A percentile compares a stretch with the other conserved stretches of the same genome.
phyloP scores from a whole-genome alignment of 2,797 vertebrate species.

The Austrolebias charrua region DNA sequence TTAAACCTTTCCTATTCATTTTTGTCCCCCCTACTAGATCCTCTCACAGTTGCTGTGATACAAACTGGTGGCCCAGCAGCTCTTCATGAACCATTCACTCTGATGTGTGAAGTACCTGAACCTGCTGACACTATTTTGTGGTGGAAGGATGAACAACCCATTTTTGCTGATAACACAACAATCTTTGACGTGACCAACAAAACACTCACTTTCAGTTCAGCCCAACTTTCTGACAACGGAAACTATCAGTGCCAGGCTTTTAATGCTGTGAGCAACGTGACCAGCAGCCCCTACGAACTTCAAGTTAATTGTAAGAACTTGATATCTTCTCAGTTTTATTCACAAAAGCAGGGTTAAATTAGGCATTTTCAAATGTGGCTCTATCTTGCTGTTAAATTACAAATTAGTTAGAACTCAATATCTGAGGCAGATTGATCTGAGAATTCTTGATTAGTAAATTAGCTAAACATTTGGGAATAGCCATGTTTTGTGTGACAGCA shows the following conservation, averaged over 20 bases:
- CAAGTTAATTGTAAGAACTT: slow-evolving; percentile 70
- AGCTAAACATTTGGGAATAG: not conserved
- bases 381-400: too few relatives aligned
- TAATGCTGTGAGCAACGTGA: slow-evolving; percentile 67
- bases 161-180: slow-evolving; percentile 46
- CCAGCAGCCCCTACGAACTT: slow-evolving; percentile 54
- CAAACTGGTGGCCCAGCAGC: slow-evolving; percentile 34
- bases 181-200: slow-evolving; percentile 43
- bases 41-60: slow-evolving; percentile 51
- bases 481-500: not conserved
- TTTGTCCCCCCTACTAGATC: slow-evolving; percentile 46
- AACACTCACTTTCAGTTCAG: slow-evolving; percentile 53
- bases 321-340: not conserved
- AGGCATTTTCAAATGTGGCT: too few relatives aligned
- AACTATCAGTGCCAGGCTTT: slow-evolving; percentile 63
- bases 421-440: not conserved
- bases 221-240: slow-evolving; percentile 58
- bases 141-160: slow-evolving; percentile 45
- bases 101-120: slow-evolving; percentile 64
- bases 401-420: not conserved
- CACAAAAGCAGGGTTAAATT: not conserved
- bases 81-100: slow-evolving; percentile 36
- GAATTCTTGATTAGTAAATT: not conserved
- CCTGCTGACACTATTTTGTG: slow-evolving; percentile 53
- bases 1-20: not conserved